Percentiles rank a stretch among this genome's conserved stretches.
These are phyloP conservation scores for Antrozous pallidus DNA, from an alignment of 2,797 vertebrate genomes.

Conservation along the genomic window DNA sequence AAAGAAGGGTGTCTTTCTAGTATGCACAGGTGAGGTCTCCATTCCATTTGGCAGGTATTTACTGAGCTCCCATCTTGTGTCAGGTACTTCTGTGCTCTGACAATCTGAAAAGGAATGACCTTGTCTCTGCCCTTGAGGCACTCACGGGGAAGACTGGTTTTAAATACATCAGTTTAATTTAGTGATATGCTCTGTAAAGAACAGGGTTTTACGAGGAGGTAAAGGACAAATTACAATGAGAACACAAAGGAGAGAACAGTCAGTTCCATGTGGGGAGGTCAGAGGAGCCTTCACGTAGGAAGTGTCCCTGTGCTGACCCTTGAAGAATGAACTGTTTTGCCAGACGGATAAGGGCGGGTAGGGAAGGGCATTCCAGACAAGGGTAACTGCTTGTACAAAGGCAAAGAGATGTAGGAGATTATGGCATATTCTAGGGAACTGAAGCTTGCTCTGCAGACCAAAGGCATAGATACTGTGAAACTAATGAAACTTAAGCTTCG, in stretches of 20 bases:
- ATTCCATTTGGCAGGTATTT: neutral
- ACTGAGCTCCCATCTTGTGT: neutral
- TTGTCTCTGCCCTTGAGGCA: conserved; percentile 42
- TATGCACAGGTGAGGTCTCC: neutral
- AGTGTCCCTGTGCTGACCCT: neutral
- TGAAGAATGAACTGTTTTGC: neutral
- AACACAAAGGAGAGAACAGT: neutral
- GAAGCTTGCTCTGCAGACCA: neutral
- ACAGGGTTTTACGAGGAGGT: neutral
- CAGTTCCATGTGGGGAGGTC: neutral
- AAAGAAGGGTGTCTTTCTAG: neutral
- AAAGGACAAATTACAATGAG: conserved; percentile 5
- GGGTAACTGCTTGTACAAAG: neutral
- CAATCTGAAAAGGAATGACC: neutral
- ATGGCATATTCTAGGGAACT: neutral
- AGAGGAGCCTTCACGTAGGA: neutral
- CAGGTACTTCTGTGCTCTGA: neutral
- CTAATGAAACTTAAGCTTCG: neutral
- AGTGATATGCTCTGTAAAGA: conserved; percentile 12
- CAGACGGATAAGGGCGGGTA: neutral
- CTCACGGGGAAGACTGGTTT: neutral
- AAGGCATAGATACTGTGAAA: neutral
- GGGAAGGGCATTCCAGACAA: neutral
- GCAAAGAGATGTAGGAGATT: neutral
- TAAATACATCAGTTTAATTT: conserved; percentile 41